Percentiles rank a stretch among this genome's conserved stretches.
Conservation (phyloP, 2,113 vertebrate genomes). For the Amblyornis subalaris region DNA sequence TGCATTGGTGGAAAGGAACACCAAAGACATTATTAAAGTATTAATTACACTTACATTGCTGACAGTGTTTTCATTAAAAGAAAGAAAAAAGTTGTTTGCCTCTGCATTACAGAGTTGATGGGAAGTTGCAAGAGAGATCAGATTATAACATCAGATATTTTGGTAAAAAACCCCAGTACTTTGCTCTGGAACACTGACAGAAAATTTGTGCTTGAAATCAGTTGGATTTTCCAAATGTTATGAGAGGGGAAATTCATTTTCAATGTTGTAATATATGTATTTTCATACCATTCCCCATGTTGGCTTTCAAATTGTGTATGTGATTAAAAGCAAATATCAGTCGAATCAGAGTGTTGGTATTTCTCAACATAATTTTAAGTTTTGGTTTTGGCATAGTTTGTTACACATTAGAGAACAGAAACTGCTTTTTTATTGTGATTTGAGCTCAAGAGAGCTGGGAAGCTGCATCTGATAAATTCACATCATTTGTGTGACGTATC, state of each 20-base stretch:
- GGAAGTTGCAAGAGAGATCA: not conserved
- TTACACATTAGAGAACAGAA: not conserved
- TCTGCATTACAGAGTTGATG: not conserved
- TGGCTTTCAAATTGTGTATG: not conserved
- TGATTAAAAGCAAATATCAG: not conserved
- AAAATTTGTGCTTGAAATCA: not conserved
- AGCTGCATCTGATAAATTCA: not conserved
- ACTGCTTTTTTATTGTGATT: not conserved
- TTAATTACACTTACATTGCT: not conserved
- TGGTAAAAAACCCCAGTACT: accelerated
- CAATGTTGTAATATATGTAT: not conserved
- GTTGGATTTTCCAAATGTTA: not conserved
- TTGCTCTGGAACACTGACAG: not conserved
- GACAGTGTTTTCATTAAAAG: not conserved
- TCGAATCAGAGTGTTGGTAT: accelerated
- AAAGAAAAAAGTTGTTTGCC: not conserved
- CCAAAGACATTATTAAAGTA: not conserved
- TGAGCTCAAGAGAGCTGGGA: not conserved
- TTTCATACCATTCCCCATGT: not conserved
- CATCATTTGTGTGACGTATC: not conserved
- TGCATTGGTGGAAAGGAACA: not conserved
- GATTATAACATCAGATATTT: not conserved
- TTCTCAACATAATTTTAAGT: not conserved
- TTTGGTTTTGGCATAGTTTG: not conserved
- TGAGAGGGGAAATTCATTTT: not conserved